Conservation (phyloP, 2,888 invertebrate species). For the Chelonus formosanus region DNA sequence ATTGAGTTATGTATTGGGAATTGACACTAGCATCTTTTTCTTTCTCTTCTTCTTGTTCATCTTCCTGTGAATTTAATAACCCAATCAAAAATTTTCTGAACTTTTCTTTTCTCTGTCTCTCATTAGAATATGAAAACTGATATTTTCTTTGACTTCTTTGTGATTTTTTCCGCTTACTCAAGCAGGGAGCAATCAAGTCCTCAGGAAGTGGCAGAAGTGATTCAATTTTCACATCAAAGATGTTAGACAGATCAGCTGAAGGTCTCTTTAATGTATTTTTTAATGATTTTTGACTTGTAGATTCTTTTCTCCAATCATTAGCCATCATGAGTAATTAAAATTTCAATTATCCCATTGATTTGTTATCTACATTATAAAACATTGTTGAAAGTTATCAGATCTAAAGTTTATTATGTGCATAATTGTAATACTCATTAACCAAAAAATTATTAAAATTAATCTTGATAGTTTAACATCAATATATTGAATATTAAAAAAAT, state of each 20-base stretch:
- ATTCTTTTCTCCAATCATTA: constrained; percentile 58
- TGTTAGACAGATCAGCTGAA: constrained; percentile 67
- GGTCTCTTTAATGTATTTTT: constrained; percentile 61
- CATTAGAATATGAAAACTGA: constrained; percentile 71
- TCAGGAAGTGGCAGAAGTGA: constrained; percentile 74
- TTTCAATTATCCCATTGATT: too few species aligned
- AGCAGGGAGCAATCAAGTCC: constrained; percentile 66
- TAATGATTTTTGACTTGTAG: constrained; percentile 64
- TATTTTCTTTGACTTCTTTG: constrained; percentile 26
- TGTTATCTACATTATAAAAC: too few species aligned
- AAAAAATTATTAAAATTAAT: too few species aligned
- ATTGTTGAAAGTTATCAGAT: too few species aligned
- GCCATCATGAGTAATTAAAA: not conserved
- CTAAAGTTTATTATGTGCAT: too few species aligned
- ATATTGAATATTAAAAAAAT: too few species aligned
- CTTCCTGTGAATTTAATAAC: constrained; percentile 73
- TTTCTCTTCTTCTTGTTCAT: constrained; percentile 68
- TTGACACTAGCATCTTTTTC: constrained; percentile 59
- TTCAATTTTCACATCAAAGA: constrained; percentile 66
- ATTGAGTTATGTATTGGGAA: too few species aligned
- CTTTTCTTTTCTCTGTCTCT: constrained; percentile 79
- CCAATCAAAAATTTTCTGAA: constrained; percentile 83
- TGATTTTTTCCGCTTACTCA: constrained; percentile 63
- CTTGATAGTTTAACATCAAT: too few species aligned
- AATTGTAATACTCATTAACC: too few species aligned